Base-by-base conservation (phyloP, 2,113 vertebrate species). In the Marmota monax region DNA sequence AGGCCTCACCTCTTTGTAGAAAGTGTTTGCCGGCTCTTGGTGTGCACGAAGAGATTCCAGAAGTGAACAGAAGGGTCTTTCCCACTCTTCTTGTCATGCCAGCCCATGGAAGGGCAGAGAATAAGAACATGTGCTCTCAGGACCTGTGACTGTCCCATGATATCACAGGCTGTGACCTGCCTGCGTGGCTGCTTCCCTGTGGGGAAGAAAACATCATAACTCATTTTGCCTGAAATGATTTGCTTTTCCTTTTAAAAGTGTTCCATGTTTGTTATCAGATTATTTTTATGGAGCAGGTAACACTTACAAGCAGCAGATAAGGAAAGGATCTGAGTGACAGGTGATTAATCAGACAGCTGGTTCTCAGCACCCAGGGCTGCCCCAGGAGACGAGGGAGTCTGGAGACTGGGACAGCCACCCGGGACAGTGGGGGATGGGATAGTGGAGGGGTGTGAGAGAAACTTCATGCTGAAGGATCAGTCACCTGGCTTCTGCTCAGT, bases 201-300 rank as follows among this genome's bases (percentile, higher is more conserved):
- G 34, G 65, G 45, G 72, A 82, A 82, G 86, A 12, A 76, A 51
- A 90, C 78, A 63, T 70, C n/a, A 7, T 51, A 76, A 89, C 53
- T 94, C 70, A 87, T 91, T 95, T 67, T 61, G 25, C 69, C 89
- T 84, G 94, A 77, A 92, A 63, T 74, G 17, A 89, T 78, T 88
- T 39, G 29, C 88, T 80, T 92, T 88, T 39, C 25, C 88, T 80
- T 92, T 84, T 39, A 53, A 18, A 65, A 87, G 76, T 48, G 72
- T 56, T 85, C 73, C 18, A 4, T 74, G 34, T 96, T 92, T 83
- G 77, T 95, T 94, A 96, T 67, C 91, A 88, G 94, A 69, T 96
- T 45, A 29, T 74, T 90, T 95, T 90, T 96, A 53, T 51, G 78
- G 78, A 76, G 14, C n/a, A 58, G 92, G 90, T 96, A 95, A 83